Evolutionary conservation across 2,113 vertebrate genomes (phyloP).

Genomic region (Cichladusa arquata): DNA sequence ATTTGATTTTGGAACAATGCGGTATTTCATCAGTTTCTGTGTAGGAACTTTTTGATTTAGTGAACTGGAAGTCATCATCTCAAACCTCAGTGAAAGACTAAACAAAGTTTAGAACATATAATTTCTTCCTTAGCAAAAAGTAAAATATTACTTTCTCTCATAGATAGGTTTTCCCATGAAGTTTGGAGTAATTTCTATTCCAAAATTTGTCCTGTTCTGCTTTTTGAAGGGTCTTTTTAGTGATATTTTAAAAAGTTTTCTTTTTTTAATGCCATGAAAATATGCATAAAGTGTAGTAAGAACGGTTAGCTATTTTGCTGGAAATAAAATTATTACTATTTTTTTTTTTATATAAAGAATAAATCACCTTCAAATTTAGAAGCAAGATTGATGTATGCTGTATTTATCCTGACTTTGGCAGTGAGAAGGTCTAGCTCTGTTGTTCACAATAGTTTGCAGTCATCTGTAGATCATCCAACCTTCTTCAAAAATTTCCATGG

Average conservation of each 20-base stretch:
- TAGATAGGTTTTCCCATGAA: not conserved
- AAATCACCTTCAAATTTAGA: not conserved
- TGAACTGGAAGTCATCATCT: not conserved
- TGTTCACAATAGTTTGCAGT: not conserved
- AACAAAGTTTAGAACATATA: not conserved
- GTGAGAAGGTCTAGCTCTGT: not conserved
- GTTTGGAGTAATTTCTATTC: not conserved
- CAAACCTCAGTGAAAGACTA: not conserved
- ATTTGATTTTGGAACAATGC: not conserved
- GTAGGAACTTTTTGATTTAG: not conserved
- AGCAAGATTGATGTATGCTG: not conserved
- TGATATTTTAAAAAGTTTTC: not conserved
- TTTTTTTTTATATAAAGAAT: not conserved
- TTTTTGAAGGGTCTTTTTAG: not conserved
- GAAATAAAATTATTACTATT: not conserved
- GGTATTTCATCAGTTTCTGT: not conserved
- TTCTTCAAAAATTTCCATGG: not conserved
- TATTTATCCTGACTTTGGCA: not conserved
- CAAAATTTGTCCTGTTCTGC: not conserved
- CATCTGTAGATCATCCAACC: not conserved
- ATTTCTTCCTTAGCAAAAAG: not conserved
- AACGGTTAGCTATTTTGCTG: not conserved
- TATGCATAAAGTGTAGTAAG: not conserved
- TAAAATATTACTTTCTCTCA: not conserved
- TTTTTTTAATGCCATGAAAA: not conserved